These are phyloP conservation scores for Chrysaora quinquecirrha DNA, from an alignment of 30 jellyfish, hydroid and myxozoan species.

Conservation along the genomic window DNA sequence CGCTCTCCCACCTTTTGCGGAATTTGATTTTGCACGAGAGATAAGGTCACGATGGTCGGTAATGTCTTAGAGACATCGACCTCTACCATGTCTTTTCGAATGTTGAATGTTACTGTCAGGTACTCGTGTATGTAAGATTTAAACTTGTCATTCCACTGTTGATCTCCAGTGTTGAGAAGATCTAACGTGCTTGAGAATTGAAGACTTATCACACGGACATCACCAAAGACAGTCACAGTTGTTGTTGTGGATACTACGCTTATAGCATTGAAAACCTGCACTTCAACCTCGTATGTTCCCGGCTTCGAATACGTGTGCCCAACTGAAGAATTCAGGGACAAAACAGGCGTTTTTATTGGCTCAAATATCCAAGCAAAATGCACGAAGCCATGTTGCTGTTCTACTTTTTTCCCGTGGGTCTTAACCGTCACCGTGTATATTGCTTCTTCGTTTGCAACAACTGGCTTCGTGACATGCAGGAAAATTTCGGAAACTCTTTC, in stretches of 20 bases:
- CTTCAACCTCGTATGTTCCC: constrained; percentile 79
- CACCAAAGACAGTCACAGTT: constrained; percentile 63
- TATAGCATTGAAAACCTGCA: constrained; percentile 64
- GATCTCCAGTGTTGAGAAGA: constrained; percentile 44
- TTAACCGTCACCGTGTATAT: constrained; percentile 44
- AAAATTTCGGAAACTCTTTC: constrained; percentile 60
- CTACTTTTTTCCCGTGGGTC: constrained; percentile 26
- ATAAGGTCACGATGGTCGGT: constrained; percentile 61
- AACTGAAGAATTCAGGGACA: constrained; percentile 58
- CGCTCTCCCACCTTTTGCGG: constrained; percentile 1
- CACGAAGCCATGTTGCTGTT: constrained; percentile 61
- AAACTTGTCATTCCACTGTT: constrained; percentile 44
- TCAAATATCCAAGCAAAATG: constrained; percentile 79
- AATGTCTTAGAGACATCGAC: constrained; percentile 51
- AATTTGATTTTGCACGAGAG: constrained; percentile 55
- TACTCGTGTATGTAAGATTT: constrained; percentile 9
- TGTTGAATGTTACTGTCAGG: constrained; percentile 37
- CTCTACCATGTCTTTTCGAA: constrained; percentile 48
- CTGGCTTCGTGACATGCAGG: constrained; percentile 57
- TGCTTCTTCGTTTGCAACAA: constrained; percentile 45
- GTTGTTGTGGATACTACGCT: constrained; percentile 55
- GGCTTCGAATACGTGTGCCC: constrained; percentile 47
- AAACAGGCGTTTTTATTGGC: constrained; percentile 63
- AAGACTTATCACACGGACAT: constrained; percentile 49
- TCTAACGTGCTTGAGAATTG: constrained; percentile 69